Conservation (phyloP, 2,888 invertebrate genomes). For the Eilema caniola region DNA sequence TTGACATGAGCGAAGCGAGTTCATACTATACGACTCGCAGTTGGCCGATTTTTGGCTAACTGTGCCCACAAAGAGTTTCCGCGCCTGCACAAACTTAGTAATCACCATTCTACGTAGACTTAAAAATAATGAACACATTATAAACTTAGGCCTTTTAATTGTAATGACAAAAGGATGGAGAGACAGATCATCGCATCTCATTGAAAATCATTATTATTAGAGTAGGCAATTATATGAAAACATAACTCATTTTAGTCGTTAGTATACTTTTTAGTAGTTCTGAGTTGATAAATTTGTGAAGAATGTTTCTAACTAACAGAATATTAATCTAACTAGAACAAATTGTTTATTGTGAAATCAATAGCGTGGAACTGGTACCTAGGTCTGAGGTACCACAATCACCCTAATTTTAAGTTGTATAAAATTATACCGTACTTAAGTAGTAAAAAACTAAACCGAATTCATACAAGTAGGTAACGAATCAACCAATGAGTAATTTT, state of each 20-base stretch:
- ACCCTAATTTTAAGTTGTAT: too few species aligned
- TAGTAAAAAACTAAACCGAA: too few species aligned
- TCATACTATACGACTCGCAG: too few species aligned
- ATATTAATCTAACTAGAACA: neutral
- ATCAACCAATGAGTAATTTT: neutral
- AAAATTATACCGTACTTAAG: too few species aligned
- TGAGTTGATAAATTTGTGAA: neutral
- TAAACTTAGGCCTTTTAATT: constrained; percentile 17
- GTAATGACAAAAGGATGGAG: neutral
- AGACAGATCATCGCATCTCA: neutral
- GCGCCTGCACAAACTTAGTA: constrained; percentile 2
- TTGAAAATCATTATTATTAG: neutral
- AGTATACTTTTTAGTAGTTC: neutral
- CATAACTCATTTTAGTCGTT: neutral
- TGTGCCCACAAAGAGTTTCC: too few species aligned
- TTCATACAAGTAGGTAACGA: neutral
- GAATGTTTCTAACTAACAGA: neutral
- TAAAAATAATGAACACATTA: constrained; percentile 28
- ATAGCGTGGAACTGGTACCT: too few species aligned
- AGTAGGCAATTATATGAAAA: neutral
- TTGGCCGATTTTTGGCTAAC: too few species aligned
- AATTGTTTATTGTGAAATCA: too few species aligned
- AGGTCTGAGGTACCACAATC: too few species aligned
- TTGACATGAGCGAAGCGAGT: too few species aligned
- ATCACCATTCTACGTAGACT: constrained; percentile 9